phyloP scores from a whole-genome alignment of 2,888 invertebrate genomes.

The Laothoe populi region DNA sequence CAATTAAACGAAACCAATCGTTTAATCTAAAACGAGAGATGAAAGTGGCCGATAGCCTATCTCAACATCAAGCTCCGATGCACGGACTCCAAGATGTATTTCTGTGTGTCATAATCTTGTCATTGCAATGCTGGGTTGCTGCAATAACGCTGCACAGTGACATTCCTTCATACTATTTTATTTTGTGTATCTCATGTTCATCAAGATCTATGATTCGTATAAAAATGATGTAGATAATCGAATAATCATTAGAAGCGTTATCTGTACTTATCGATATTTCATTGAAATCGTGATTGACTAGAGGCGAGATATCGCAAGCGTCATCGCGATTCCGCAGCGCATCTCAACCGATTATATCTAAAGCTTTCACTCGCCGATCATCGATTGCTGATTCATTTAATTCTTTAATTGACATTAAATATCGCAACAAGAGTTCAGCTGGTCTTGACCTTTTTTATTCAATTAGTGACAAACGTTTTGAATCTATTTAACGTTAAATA shows the following conservation, averaged over 20 bases:
- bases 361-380: slow-evolving; percentile 70
- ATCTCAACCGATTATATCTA: slow-evolving; percentile 65
- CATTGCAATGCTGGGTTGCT: slow-evolving; percentile 56
- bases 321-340: slow-evolving; percentile 53
- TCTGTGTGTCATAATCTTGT: slow-evolving; percentile 67
- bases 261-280: slow-evolving; percentile 47
- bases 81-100: slow-evolving; percentile 51
- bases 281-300: slow-evolving; percentile 40
- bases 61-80: slow-evolving; percentile 49
- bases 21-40: slow-evolving; percentile 77
- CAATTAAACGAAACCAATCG: slow-evolving; percentile 81
- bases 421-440: slow-evolving; percentile 63
- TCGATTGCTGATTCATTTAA: slow-evolving; percentile 70
- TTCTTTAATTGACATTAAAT: slow-evolving; percentile 75
- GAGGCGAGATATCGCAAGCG: slow-evolving; percentile 43
- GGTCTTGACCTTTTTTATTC: slow-evolving; percentile 68
- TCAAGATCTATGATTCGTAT: slow-evolving; percentile 40
- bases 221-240: slow-evolving; percentile 44
- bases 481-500: slow-evolving; percentile 39
- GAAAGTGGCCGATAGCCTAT: slow-evolving; percentile 77
- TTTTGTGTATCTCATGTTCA: slow-evolving; percentile 46
- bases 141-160: slow-evolving; percentile 21
- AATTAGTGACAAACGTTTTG: slow-evolving; percentile 63
- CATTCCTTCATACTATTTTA: slow-evolving; percentile 34
- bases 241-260: slow-evolving; percentile 47